These are phyloP conservation scores for Spermophilus dauricus DNA, from an alignment of 2,113 vertebrate species.

Conservation along the genomic window DNA sequence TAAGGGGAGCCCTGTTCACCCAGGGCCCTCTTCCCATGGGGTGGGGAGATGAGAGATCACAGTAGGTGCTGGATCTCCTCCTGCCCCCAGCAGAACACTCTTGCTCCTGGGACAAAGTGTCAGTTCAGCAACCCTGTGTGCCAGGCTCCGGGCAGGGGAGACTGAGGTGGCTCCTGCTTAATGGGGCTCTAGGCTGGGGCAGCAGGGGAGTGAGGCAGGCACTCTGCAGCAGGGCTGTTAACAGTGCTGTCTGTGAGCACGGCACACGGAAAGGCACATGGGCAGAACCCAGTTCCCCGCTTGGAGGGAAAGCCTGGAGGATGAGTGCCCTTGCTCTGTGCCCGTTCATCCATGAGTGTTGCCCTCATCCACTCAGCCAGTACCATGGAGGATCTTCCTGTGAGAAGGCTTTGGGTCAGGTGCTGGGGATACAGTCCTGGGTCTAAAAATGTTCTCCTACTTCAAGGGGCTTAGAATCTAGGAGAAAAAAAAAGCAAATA, in stretches of 20 bases:
- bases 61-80: neutral
- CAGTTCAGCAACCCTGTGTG: neutral
- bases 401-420: neutral
- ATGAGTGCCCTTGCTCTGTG: neutral
- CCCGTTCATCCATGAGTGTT: neutral
- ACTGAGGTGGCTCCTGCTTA: neutral
- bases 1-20: neutral
- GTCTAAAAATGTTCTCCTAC: neutral
- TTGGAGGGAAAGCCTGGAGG: neutral
- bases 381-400: neutral
- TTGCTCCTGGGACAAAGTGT: neutral
- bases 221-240: neutral
- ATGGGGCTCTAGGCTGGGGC: neutral
- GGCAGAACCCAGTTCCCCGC: neutral
- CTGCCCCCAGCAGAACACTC: neutral
- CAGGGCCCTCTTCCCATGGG: neutral
- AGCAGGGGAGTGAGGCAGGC: neutral
- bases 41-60: neutral
- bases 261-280: neutral
- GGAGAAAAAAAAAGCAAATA: neutral
- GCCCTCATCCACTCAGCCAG: neutral
- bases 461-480: neutral
- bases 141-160: rapidly evolving
- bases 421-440: neutral
- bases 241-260: neutral